Percentiles rank a stretch among this genome's conserved stretches.
These are phyloP conservation scores for Dendropsophus ebraccatus DNA, from an alignment of 2,113 vertebrate genomes.

Conservation along the genomic window DNA sequence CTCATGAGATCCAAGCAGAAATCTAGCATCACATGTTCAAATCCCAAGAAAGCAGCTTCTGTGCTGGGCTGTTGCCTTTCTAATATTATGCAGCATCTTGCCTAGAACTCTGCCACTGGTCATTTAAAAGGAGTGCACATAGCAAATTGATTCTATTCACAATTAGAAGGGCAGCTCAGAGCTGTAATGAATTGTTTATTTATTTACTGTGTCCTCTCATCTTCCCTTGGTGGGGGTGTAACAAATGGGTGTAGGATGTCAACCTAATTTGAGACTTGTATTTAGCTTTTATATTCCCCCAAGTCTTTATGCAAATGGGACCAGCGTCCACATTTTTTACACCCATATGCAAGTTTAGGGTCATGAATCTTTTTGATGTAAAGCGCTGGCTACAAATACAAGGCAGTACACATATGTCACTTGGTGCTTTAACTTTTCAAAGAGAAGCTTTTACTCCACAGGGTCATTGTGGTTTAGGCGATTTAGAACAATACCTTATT, in stretches of 20 bases:
- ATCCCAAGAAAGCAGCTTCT: slow-evolving; percentile 12
- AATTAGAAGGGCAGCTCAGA: slow-evolving; percentile 41
- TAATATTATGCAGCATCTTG: slow-evolving; percentile 34
- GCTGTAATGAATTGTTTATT: slow-evolving; percentile 48
- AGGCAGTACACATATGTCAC: background rate
- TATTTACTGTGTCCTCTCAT: slow-evolving; percentile 36
- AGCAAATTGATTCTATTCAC: slow-evolving; percentile 35
- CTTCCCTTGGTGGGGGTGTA: slow-evolving; percentile 21
- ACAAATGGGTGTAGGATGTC: slow-evolving; percentile 33
- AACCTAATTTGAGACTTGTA: slow-evolving; percentile 39
- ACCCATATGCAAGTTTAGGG: background rate
- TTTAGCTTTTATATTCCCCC: slow-evolving; percentile 23
- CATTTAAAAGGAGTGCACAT: background rate
- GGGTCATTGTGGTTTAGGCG: background rate
- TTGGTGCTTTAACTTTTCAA: background rate
- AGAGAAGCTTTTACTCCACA: background rate
- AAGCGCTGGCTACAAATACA: background rate
- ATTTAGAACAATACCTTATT: background rate
- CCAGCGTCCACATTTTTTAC: background rate
- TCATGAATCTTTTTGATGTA: background rate
- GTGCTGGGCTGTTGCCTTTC: background rate
- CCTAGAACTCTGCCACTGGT: slow-evolving; percentile 27
- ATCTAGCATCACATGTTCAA: slow-evolving; percentile 3
- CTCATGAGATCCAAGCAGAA: slow-evolving; percentile 4
- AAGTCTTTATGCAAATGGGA: slow-evolving; percentile 19